Conservation (phyloP, 2,113 vertebrate genomes). For the Neolamprologus fasciatus region DNA sequence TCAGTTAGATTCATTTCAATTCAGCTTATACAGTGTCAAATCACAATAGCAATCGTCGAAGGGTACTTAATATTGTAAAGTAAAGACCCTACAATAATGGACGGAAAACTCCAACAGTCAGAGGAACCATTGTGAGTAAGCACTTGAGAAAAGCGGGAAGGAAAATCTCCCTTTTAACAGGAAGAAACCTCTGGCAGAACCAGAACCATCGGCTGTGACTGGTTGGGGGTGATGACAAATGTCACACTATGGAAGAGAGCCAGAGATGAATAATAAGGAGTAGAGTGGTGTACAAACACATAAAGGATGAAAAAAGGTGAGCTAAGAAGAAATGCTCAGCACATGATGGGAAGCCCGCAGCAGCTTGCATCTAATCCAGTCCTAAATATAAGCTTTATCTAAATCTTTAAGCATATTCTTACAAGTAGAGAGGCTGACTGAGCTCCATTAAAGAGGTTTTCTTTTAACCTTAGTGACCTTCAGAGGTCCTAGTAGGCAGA, state of each 20-base stretch:
- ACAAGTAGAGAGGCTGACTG: neutral
- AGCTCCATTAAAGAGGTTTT: neutral
- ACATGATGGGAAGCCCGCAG: neutral
- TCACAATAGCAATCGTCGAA: neutral
- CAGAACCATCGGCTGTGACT: neutral
- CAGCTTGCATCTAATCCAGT: neutral
- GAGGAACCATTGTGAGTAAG: neutral
- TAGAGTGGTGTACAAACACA: neutral
- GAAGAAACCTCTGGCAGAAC: neutral
- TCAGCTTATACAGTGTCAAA: neutral
- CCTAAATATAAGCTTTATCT: neutral
- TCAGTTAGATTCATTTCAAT: neutral
- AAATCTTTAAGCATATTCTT: neutral
- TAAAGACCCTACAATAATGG: neutral
- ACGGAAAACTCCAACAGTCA: neutral
- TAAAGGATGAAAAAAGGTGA: neutral
- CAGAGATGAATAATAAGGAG: neutral
- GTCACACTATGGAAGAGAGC: neutral
- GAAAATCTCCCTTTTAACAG: neutral
- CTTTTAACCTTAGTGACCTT: neutral
- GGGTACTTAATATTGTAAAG: neutral
- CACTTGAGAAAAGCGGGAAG: neutral
- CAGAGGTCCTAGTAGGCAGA: neutral
- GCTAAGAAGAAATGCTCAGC: neutral
- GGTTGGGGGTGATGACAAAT: neutral